These are phyloP conservation scores for Dermolepida albohirtum DNA, from an alignment of 2,888 invertebrate species.

Conservation along the genomic window DNA sequence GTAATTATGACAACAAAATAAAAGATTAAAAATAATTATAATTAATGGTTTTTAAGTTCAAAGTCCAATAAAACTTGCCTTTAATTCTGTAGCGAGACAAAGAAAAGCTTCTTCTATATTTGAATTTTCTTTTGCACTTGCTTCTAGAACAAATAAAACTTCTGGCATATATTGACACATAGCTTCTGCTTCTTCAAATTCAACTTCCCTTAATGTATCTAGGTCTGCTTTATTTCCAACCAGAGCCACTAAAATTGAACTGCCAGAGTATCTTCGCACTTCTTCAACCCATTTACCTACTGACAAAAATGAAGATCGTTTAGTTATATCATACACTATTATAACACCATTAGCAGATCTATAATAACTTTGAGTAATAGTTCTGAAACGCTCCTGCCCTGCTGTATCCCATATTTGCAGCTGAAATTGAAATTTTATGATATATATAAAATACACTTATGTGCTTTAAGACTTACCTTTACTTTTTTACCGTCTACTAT, in stretches of 20 bases:
- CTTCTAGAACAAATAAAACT: slow-evolving; percentile 87
- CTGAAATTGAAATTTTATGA: slow-evolving; percentile 64
- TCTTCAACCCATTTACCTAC: slow-evolving; percentile 97
- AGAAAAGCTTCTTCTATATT: slow-evolving; percentile 92
- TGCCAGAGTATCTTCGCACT: slow-evolving; percentile 92
- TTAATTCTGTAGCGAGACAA: slow-evolving; percentile 87
- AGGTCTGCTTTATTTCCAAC: slow-evolving; percentile 95
- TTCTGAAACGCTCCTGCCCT: slow-evolving; percentile 95
- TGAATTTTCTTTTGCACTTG: slow-evolving; percentile 91
- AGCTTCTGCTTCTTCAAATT: slow-evolving; percentile 86
- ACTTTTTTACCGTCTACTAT: slow-evolving; percentile 93
- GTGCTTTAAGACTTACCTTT: slow-evolving; percentile 74
- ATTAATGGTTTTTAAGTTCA: not conserved
- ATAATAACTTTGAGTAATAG: slow-evolving; percentile 97
- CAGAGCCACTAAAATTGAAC: slow-evolving; percentile 88
- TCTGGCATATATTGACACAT: slow-evolving; percentile 89
- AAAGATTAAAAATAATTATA: not conserved
- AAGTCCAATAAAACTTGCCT: slow-evolving; percentile 67
- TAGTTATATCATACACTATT: slow-evolving; percentile 97
- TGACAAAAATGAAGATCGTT: slow-evolving; percentile 89
- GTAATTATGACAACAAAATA: not conserved
- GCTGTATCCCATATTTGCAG: slow-evolving; percentile 98
- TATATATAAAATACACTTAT: slow-evolving; percentile 12
- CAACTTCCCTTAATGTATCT: slow-evolving; percentile 83
- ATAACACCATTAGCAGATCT: slow-evolving; percentile 97